phyloP scores from a whole-genome alignment of 2,888 invertebrate species.

The Cheilosia urbana region DNA sequence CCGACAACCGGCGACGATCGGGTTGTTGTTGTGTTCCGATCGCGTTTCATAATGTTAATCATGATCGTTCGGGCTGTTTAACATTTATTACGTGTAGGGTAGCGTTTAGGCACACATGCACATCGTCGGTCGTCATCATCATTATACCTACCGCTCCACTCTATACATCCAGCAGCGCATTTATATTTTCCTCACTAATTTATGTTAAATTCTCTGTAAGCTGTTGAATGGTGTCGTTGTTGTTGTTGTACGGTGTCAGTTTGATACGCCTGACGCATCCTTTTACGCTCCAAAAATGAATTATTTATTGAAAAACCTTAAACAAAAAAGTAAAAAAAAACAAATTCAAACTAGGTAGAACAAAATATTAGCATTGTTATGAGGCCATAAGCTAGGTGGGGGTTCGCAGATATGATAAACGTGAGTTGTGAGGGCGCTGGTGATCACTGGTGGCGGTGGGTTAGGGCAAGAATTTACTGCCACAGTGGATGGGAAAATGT shows the following conservation, averaged over 20 bases:
- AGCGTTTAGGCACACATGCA: slow-evolving; percentile 69
- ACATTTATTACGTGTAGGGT: slow-evolving; percentile 75
- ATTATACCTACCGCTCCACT: not conserved
- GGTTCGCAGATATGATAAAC: not conserved
- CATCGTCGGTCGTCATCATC: slow-evolving; percentile 26
- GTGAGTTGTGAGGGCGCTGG: slow-evolving; percentile 1
- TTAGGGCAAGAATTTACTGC: not conserved
- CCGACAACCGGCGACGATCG: slow-evolving; percentile 8
- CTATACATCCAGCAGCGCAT: slow-evolving; percentile 4
- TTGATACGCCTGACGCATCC: slow-evolving; percentile 56
- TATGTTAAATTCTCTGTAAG: slow-evolving; percentile 72
- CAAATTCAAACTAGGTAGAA: slow-evolving; percentile 1
- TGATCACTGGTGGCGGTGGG: slow-evolving; percentile 1
- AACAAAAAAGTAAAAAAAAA: not conserved
- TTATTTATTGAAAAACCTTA: slow-evolving; percentile 53
- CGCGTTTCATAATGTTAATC: slow-evolving; percentile 75
- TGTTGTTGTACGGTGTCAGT: slow-evolving; percentile 64
- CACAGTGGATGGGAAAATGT: slow-evolving; percentile 4
- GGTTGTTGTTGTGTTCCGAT: slow-evolving; percentile 62
- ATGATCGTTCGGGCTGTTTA: slow-evolving; percentile 74
- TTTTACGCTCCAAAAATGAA: slow-evolving; percentile 50
- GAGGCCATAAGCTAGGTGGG: not conserved
- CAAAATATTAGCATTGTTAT: slow-evolving; percentile 52
- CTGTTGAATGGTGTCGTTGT: slow-evolving; percentile 72
- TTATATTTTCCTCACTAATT: slow-evolving; percentile 60